Evolutionary conservation across 2,888 invertebrate genomes (phyloP), one percentile per base, ranked within the genome.

Genomic region (Archips crataeganus): DNA sequence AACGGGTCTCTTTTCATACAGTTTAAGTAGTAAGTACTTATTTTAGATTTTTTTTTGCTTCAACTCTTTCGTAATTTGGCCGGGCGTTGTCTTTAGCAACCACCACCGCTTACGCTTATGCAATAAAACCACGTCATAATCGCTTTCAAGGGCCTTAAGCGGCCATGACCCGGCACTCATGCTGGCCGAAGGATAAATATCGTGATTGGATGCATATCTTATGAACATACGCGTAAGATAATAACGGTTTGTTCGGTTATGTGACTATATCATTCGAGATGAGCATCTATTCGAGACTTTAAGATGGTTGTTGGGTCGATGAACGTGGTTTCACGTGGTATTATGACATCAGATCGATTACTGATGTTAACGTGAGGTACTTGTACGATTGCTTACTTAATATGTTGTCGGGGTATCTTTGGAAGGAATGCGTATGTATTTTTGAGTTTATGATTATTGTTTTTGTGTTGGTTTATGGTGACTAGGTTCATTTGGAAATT

Each of bases 121-220:
- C 83, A 91, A 89, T 88, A 87, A 86, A 88, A 85, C 84, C 88
- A 78, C 81, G 77, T 80, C 87, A 87, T 85, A 88, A 92, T 89
- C 87, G 86, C 87, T 90, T 92, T 93, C 94, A 93, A 94, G 93
- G 94, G 93, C 93, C 87, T 90, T 89, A 92, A 91, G 93, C 93
- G 93, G 92, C 94, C 94, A 89, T 94, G 94, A 94, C 94, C 93
- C 91, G 88, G 75, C 89, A 84, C 79, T 85, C 85, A 87, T 84
- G 87, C 82, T 86, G 83, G 80, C 79, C 82, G 81, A 80, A 84
- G 84, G 84, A 85, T 86, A 83, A 81, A 76, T 75, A 77, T 78
- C 83, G 81, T 72, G 79, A 88, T 89, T 87, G 86, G 84, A 86
- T 88, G 84, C 84, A 87, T 84, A 83, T 84, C 82, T 80, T 77